These are phyloP conservation scores for Pheosia tremula DNA, from an alignment of 2,888 invertebrate genomes.

Conservation along the genomic window DNA sequence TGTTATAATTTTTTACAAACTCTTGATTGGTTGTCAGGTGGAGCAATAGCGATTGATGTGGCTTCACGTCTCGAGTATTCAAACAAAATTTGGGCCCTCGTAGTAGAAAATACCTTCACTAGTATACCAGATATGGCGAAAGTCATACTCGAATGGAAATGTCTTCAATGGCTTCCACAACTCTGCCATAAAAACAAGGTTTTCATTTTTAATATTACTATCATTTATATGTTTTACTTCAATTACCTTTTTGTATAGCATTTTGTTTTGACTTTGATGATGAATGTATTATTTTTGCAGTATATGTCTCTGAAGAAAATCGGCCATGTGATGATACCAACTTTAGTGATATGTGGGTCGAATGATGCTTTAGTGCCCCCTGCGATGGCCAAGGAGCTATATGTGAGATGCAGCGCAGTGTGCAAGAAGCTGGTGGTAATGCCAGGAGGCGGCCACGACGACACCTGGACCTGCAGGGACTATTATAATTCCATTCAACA, in stretches of 20 bases:
- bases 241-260: no score
- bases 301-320: constrained; percentile 91
- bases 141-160: constrained; percentile 89
- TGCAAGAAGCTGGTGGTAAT: constrained; percentile 91
- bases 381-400: constrained; percentile 93
- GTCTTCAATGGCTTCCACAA: constrained; percentile 90
- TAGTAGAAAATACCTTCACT: constrained; percentile 98
- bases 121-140: constrained; percentile 97
- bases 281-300: constrained; percentile 71
- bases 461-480: constrained; percentile 95
- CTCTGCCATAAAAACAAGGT: constrained; percentile 97
- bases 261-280: background rate
- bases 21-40: constrained; percentile 83
- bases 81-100: constrained; percentile 92
- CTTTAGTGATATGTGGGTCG: constrained; percentile 94
- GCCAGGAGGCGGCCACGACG: constrained; percentile 95
- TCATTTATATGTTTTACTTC: no score
- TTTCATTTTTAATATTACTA: constrained; percentile 21
- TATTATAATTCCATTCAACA: constrained; percentile 87
- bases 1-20: background rate
- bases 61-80: constrained; percentile 90
- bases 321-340: constrained; percentile 88
- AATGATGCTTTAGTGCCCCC: constrained; percentile 96
- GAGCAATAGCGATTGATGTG: constrained; percentile 95
- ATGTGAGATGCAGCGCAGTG: constrained; percentile 89